phyloP scores from a whole-genome alignment of 2,113 vertebrate genomes.

The Daboia siamensis region DNA sequence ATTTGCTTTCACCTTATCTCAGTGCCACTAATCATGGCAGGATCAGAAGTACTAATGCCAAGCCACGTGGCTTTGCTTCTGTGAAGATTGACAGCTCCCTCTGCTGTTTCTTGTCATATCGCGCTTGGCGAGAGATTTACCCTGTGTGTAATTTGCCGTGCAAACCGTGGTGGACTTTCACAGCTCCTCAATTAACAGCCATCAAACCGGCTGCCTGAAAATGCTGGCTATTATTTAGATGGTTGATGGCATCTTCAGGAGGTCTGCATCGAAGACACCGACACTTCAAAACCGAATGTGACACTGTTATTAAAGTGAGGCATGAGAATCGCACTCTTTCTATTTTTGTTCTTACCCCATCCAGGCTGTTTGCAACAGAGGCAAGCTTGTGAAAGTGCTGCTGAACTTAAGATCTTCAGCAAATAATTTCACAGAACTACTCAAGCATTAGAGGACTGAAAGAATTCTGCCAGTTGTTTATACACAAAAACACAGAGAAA shows the following conservation, averaged over 20 bases:
- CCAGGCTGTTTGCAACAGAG: slow-evolving; percentile 63
- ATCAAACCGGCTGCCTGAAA: slow-evolving; percentile 56
- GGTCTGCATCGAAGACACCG: slow-evolving; percentile 49
- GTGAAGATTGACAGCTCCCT: slow-evolving; percentile 69
- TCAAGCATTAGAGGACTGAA: slow-evolving; percentile 12
- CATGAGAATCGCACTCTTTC: slow-evolving; percentile 54
- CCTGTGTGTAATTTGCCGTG: slow-evolving; percentile 42
- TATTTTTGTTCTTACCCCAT: slow-evolving; percentile 59
- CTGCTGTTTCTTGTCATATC: slow-evolving; percentile 57
- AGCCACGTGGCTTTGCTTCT: slow-evolving; percentile 24
- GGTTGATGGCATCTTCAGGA: slow-evolving; percentile 52
- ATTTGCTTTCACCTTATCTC: neutral
- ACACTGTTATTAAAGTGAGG: slow-evolving; percentile 55
- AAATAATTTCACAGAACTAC: slow-evolving; percentile 36
- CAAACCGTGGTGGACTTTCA: slow-evolving; percentile 12
- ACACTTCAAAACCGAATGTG: slow-evolving; percentile 54
- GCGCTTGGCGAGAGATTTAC: slow-evolving; percentile 27
- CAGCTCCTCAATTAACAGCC: slow-evolving; percentile 59
- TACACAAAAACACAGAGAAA: neutral
- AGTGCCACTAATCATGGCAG: neutral
- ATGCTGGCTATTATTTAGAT: slow-evolving; percentile 43
- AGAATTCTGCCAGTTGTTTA: slow-evolving; percentile 14
- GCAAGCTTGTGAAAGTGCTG: slow-evolving; percentile 49
- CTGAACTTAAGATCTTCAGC: slow-evolving; percentile 43
- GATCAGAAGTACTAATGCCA: neutral